Base-by-base conservation (phyloP, 1,140 invertebrate species). In the Brachionus calyciflorus region DNA sequence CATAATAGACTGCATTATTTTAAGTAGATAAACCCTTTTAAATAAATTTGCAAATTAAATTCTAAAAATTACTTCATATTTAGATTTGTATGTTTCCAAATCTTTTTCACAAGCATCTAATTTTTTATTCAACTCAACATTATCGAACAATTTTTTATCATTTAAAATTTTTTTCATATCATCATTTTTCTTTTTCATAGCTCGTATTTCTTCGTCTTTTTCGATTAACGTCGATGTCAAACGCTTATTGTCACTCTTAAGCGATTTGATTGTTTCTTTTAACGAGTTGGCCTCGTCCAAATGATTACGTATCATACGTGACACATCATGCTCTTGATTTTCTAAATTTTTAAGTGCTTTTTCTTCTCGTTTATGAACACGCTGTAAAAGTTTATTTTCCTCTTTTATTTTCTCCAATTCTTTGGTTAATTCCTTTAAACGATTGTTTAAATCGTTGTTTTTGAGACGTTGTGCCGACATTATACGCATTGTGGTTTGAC, bases 111-210 rank as follows among this genome's bases (percentile, higher is more conserved):
- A 37, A 3, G 14, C 24, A 3, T 73, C 69, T 28, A 73, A 55
- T 51, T 26, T 73, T 41, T 73, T 73, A 9, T n/a, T 51, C 28
- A 73, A 55, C 30, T 73, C 69, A 73, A 37, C 69, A n/a, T 30
- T 73, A 9, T 73, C 69, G n/a, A 73, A 55, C 7, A 73, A 55
- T 24, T 73, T 73, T 33, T 73, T 73, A 55, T 73, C 69, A 40
- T 17, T 51, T 19, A 73, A 14, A 19, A 73, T 28, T 17, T 55
- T 49, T 55, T 73, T 73, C 46, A 73, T 33, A 4, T 73, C 69
- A 4, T 73, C 69, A 41, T 53, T 73, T 26, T 30, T 73, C 26
- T 73, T 73, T 55, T 51, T 73, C 30, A 49, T 49, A 10, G 21
- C 2, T 9, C 69, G 7, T 21, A 73, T 51, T 55, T 73, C 69